Conservation (phyloP, 2,113 vertebrate species). For the Brachyhypopomus occidentalis region DNA sequence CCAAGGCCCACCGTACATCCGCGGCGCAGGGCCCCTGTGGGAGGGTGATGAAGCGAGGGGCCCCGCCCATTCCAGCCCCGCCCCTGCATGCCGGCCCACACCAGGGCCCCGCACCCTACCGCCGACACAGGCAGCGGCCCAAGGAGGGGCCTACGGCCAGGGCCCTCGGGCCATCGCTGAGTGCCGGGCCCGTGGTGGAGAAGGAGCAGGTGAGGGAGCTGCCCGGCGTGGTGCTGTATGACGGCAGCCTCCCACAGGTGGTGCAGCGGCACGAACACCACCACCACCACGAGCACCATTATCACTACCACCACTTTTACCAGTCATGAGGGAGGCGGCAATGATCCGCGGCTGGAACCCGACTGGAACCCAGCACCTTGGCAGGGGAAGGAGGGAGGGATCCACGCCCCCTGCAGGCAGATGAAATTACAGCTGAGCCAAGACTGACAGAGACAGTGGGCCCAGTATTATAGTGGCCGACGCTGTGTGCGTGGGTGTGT, state of each 20-base stretch:
- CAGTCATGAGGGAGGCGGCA: conserved; percentile 80
- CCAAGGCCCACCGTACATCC: conserved; percentile 82
- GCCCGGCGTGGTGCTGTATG: conserved; percentile 84
- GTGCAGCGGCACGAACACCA: conserved; percentile 97
- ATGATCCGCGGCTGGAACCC: no score
- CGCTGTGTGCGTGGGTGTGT: not conserved
- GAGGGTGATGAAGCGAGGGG: conserved; percentile 82
- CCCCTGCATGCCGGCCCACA: conserved; percentile 81
- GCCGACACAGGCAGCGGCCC: conserved; percentile 89
- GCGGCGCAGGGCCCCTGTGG: conserved; percentile 70
- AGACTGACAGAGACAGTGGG: conserved; percentile 12
- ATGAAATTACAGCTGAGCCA: not conserved
- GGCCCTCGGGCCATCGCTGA: conserved; percentile 74
- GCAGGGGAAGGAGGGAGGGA: not conserved
- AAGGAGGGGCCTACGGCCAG: conserved; percentile 84
- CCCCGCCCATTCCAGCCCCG: conserved; percentile 69
- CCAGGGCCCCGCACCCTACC: conserved; percentile 83
- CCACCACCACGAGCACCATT: conserved; percentile 97
- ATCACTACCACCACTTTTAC: conserved; percentile 99
- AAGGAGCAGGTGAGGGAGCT: conserved; percentile 89
- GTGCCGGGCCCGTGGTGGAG: conserved; percentile 78
- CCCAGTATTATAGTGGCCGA: not conserved
- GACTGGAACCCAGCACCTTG: not conserved
- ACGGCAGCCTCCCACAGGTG: conserved; percentile 87
- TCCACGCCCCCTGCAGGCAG: no score